phyloP scores from a whole-genome alignment of 2,888 invertebrate species.

The Ophion slaviceki region DNA sequence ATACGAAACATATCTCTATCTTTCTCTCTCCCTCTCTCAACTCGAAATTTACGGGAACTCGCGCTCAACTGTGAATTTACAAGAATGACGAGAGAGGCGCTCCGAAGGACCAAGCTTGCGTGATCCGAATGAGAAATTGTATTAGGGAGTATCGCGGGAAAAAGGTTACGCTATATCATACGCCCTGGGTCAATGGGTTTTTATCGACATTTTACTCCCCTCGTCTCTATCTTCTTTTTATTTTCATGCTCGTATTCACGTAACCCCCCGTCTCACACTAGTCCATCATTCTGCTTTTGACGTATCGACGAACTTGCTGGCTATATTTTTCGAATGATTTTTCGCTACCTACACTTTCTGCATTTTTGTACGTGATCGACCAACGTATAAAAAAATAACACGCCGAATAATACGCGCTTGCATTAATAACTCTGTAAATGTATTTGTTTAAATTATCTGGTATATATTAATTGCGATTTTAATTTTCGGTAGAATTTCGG shows the following conservation, averaged over 20 bases:
- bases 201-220: slow-evolving; percentile 55
- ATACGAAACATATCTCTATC: no score
- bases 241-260: slow-evolving; percentile 16
- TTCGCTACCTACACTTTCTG: slow-evolving; percentile 28
- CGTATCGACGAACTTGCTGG: slow-evolving; percentile 9
- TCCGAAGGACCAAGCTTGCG: slow-evolving; percentile 43
- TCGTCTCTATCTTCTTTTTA: neutral
- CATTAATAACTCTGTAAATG: no score
- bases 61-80: slow-evolving; percentile 46
- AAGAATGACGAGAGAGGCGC: slow-evolving; percentile 41
- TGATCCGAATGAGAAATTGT: slow-evolving; percentile 59
- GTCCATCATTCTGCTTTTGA: slow-evolving; percentile 33
- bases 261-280: neutral
- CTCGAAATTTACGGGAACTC: slow-evolving; percentile 28
- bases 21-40: no score
- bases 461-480: no score
- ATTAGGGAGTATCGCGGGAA: slow-evolving; percentile 52
- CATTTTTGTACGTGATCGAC: slow-evolving; percentile 12
- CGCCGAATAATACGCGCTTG: no score
- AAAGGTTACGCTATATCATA: slow-evolving; percentile 45
- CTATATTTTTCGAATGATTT: slow-evolving; percentile 20
- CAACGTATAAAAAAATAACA: no score
- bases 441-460: no score
- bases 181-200: slow-evolving; percentile 33
- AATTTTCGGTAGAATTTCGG: no score